phyloP scores from a whole-genome alignment of 2,113 vertebrate genomes.

The Siniperca knerii region DNA sequence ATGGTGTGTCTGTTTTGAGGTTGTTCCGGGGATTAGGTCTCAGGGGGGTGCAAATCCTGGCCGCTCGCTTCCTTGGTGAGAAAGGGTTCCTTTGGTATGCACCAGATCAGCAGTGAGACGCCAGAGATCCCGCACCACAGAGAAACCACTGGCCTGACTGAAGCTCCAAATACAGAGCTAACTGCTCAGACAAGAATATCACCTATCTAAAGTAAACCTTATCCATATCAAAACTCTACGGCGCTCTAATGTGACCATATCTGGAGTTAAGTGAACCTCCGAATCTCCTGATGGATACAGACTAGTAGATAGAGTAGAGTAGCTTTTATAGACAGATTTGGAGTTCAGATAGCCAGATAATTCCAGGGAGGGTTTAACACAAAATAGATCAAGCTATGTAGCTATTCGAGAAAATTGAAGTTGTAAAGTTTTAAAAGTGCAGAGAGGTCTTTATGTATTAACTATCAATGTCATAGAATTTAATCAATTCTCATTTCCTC shows the following conservation, averaged over 20 bases:
- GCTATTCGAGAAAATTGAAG: slow-evolving; percentile 25
- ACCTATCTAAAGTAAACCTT: slow-evolving; percentile 67
- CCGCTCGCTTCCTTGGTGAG: slow-evolving; percentile 81
- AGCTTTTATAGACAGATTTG: slow-evolving; percentile 48
- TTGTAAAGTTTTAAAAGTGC: slow-evolving; percentile 66
- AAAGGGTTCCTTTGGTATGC: slow-evolving; percentile 85
- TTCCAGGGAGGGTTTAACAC: slow-evolving; percentile 34
- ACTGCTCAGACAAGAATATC: slow-evolving; percentile 65
- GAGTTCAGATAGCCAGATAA: slow-evolving; percentile 54
- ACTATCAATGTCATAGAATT: slow-evolving; percentile 72
- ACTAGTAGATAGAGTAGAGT: slow-evolving; percentile 11
- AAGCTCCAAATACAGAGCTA: slow-evolving; percentile 41
- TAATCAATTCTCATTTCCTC: slow-evolving; percentile 74
- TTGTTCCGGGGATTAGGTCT: slow-evolving; percentile 84
- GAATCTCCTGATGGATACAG: slow-evolving; percentile 34
- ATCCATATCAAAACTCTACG: slow-evolving; percentile 47
- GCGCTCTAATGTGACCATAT: slow-evolving; percentile 66
- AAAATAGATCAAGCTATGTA: slow-evolving; percentile 25
- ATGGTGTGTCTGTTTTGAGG: slow-evolving; percentile 81
- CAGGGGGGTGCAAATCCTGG: slow-evolving; percentile 81
- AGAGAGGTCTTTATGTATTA: slow-evolving; percentile 56
- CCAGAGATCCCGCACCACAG: slow-evolving; percentile 63
- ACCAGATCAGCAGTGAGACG: slow-evolving; percentile 79
- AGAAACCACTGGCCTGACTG: slow-evolving; percentile 47
- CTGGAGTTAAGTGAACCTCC: slow-evolving; percentile 55